Evolutionary conservation across 2,113 vertebrate species (phyloP), one percentile per base, ranked within the genome.

Genomic region (Paradisaea rubra): DNA sequence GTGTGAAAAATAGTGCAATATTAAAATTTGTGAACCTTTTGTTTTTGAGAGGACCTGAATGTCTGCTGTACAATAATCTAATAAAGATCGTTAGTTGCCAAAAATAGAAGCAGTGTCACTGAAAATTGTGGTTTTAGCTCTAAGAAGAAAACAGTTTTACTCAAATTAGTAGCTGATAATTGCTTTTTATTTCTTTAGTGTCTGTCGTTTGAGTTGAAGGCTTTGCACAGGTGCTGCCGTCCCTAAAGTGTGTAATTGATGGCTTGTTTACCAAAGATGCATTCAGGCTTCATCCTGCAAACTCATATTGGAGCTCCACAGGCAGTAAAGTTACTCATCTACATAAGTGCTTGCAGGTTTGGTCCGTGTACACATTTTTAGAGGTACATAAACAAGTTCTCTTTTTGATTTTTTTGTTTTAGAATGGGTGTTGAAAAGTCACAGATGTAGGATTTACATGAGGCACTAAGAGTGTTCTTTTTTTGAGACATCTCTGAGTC

Each of bases 241-340:
- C 88, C 92, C 90, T 96, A 96, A 97, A 97, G 96, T 96, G 94
- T 94, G 88, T 97, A 97, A 97, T 97, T 96, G 97, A 96, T 91
- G 95, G 94, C 91, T 96, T 96, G 94, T 97, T 97, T 96, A 96
- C 94, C 95, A 92, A 97, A 96, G 97, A 97, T 84, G 93, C 92
- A 91, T 91, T 94, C 95, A 90, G 65, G 65, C 86, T 95, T 95
- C 93, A 97, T 95, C 95, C 94, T 95, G 81, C 65, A 97, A 97
- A 95, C 91, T 94, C 94, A 82, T 70, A 66, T 56, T 93, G 90
- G 89, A 88, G 66, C 94, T 97, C 96, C 94, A 80, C 89, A 94
- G 96, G 95, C 94, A 94, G 91, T 74, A 31, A 94, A 96, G 95
- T 96, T 96, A 85, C 72, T 97, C 91, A 95, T 93, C 96, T 95